Conservation (phyloP, 2,888 invertebrate species). For the Doris montereyensis region DNA sequence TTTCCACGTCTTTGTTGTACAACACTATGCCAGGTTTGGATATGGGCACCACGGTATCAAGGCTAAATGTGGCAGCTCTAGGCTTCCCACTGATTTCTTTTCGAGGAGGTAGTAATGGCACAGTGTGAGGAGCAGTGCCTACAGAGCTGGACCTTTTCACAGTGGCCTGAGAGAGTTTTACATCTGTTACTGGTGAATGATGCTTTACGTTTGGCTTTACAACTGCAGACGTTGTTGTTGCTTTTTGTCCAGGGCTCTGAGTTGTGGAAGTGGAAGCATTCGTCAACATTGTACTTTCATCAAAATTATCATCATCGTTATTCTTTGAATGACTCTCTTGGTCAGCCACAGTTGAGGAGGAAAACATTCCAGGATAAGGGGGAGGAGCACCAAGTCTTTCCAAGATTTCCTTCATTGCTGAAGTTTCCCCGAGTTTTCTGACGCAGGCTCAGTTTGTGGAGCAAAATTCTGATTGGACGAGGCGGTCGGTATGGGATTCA, state of each 20-base stretch:
- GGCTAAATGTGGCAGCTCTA: conserved; percentile 18
- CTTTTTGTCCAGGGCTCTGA: not conserved
- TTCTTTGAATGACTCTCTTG: not conserved
- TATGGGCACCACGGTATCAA: conserved; percentile 35
- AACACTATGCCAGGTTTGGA: conserved; percentile 27
- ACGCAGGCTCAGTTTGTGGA: not conserved
- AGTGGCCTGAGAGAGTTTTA: not conserved
- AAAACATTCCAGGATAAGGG: conserved; percentile 29
- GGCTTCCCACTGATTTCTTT: not conserved
- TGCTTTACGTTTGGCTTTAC: not conserved
- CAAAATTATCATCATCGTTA: not conserved
- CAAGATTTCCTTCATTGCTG: not conserved
- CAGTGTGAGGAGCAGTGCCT: conserved; percentile 2
- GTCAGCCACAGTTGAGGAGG: not conserved
- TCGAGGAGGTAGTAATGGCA: conserved; percentile 22
- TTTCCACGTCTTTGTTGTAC: conserved; percentile 13
- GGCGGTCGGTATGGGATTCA: not conserved
- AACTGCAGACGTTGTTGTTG: not conserved
- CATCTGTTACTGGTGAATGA: not conserved
- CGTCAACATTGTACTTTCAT: not conserved
- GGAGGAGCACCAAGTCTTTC: conserved; percentile 26
- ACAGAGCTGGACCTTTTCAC: conserved; percentile 34
- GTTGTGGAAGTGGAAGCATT: not conserved
- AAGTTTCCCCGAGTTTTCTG: no score
- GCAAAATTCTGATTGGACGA: not conserved